phyloP scores from a whole-genome alignment of 2,113 vertebrate genomes.

The Chionis minor region DNA sequence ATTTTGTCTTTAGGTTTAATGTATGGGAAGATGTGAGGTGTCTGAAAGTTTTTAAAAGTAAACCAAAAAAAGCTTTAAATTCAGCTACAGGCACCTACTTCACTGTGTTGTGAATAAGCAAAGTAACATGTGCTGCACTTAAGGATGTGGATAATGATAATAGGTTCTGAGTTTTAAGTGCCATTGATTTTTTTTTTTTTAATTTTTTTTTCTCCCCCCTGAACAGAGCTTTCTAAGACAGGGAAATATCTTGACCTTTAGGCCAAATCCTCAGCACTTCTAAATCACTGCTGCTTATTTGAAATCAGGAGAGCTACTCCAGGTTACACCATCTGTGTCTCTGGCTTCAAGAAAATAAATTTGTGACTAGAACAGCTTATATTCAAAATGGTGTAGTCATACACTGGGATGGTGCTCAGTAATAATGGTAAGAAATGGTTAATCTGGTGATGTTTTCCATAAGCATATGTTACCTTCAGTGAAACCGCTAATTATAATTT shows the following conservation, averaged over 20 bases:
- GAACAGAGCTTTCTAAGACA: constrained; percentile 10
- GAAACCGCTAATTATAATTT: not conserved
- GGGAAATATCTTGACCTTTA: constrained; percentile 41
- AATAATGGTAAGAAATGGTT: constrained; percentile 13
- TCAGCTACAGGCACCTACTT: not conserved
- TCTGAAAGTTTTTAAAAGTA: not conserved
- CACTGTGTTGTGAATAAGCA: not conserved
- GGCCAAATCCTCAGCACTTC: constrained; percentile 28
- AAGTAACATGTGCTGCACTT: not conserved
- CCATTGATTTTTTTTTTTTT: not conserved
- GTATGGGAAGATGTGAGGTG: not conserved
- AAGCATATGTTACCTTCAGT: not conserved
- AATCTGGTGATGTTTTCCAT: not conserved
- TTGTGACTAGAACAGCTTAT: constrained; percentile 33
- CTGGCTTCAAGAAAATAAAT: constrained; percentile 28
- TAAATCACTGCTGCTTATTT: not conserved
- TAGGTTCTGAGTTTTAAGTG: constrained; percentile 40
- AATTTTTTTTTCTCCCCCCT: not conserved
- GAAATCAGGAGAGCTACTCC: not conserved
- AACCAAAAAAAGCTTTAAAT: not conserved
- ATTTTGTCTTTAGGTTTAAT: not conserved
- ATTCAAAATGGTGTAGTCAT: constrained; percentile 34
- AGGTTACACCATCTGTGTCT: constrained; percentile 39
- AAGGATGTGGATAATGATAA: not conserved
- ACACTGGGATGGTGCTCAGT: not conserved